A percentile compares a stretch with the other conserved stretches of the same genome.
Conservation (phyloP, 2,888 invertebrate species). For the Holacanthella duospinosa region DNA sequence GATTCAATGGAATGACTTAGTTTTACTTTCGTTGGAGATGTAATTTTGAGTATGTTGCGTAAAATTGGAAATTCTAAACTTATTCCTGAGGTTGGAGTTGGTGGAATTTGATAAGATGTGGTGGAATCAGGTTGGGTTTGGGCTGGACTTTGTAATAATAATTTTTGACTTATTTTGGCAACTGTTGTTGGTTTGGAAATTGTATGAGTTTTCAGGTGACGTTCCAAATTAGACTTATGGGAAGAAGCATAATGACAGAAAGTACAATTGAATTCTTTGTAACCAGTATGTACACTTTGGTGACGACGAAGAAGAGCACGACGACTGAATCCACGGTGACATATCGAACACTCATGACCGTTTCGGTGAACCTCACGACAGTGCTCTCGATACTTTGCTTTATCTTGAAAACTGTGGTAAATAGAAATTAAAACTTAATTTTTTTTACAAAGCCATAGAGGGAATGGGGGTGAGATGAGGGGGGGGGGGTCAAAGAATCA, state of each 20-base stretch:
- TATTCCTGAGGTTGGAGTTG: neutral
- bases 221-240: slow-evolving; percentile 44
- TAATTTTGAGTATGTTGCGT: neutral
- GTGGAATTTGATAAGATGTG: neutral
- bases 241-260: slow-evolving; percentile 43
- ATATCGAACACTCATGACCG: slow-evolving; percentile 42
- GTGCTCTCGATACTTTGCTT: slow-evolving; percentile 42
- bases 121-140: neutral
- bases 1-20: slow-evolving; percentile 2
- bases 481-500: too few relatives aligned
- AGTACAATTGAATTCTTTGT: slow-evolving; percentile 42
- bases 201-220: slow-evolving; percentile 39
- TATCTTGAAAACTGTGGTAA: slow-evolving; percentile 39
- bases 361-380: slow-evolving; percentile 41
- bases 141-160: neutral
- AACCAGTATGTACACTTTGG: slow-evolving; percentile 43
- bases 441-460: neutral
- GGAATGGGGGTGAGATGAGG: too few relatives aligned
- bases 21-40: neutral
- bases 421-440: slow-evolving; percentile 4
- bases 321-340: slow-evolving; percentile 42
- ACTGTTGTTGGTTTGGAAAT: neutral
- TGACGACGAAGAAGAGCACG: slow-evolving; percentile 44
- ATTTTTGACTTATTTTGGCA: too few relatives aligned
- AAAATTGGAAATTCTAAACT: neutral